phyloP scores from a whole-genome alignment of 2,113 vertebrate species.

The Pyxicephalus adspersus region DNA sequence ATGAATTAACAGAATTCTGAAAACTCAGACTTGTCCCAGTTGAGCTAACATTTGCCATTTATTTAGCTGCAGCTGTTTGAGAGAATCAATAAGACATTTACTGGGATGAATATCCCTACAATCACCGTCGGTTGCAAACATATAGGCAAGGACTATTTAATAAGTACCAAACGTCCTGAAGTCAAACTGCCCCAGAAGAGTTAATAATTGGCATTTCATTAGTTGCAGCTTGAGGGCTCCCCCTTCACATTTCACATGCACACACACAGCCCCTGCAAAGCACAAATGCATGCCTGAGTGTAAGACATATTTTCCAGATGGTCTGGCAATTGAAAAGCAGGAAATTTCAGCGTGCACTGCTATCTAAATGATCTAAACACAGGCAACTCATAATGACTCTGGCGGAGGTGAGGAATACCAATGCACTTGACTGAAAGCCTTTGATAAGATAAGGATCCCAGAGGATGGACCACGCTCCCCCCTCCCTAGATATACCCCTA shows the following conservation, averaged over 20 bases:
- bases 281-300: slow-evolving; percentile 20
- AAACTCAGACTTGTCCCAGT: too few species aligned
- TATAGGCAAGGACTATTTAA: too few species aligned
- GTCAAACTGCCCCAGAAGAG: background rate
- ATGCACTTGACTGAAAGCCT: slow-evolving; percentile 29
- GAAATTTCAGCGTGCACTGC: slow-evolving; percentile 40
- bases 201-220: background rate
- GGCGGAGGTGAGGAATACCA: slow-evolving; percentile 31
- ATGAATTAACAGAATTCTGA: too few species aligned
- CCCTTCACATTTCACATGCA: slow-evolving; percentile 19
- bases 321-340: slow-evolving; percentile 47
- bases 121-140: too few species aligned
- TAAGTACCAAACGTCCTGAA: too few species aligned
- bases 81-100: too few species aligned
- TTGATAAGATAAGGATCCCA: slow-evolving; percentile 21
- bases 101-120: too few species aligned
- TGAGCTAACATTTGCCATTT: too few species aligned
- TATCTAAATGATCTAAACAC: slow-evolving; percentile 54
- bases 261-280: slow-evolving; percentile 5
- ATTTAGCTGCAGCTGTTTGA: too few species aligned
- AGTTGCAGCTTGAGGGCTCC: background rate
- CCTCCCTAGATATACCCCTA: too few species aligned
- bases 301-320: slow-evolving; percentile 50
- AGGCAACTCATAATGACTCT: slow-evolving; percentile 42
- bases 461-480: background rate